Evolutionary conservation across 2,113 vertebrate species (phyloP), one percentile per base, ranked within the genome.

Genomic region (Sakesphorus luctuosus): DNA sequence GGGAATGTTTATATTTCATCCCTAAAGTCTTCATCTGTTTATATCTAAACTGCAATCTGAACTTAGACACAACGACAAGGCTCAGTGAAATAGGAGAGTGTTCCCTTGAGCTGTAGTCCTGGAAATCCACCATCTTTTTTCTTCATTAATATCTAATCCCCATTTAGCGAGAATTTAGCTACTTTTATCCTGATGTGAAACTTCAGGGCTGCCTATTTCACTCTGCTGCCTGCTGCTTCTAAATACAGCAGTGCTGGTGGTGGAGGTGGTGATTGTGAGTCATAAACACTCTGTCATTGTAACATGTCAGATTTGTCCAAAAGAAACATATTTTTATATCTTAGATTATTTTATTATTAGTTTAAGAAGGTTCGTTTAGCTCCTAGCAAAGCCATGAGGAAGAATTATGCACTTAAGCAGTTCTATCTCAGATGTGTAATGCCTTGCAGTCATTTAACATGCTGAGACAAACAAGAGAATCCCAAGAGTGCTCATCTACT

Each of bases 401-500:
- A 96, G 95, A 96, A 93, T 85, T 95, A 93, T 87, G 94, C 92
- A 86, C 59, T 83, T 89, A 93, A 82, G 94, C 74, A 84, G 94
- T 56, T 95, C 93, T 93, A 59, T 87, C 90, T 92, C 94, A 91
- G 96, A 97, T 91, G 93, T 95, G 95, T 91, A 96, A 93, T 96
- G 97, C 96, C 96, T 98, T 90, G 92, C 96, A 98, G 98, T 97
- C 96, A 83, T 68, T 76, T 97, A 97, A 96, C 97, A 91, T 90
- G 92, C 97, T 92, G 97, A 97, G 97, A 97, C 97, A 97, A 98
- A 97, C 97, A 97, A 95, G 97, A 96, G 95, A 94, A 97, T 98
- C 98, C 96, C 98, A 96, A 97, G 98, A 97, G 97, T 94, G 95
- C 95, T 98, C 97, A 95, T 98, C 97, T 97, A 96, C 97, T 97